Conservation (phyloP, 2,888 invertebrate genomes). For the Zaprionus obscuricornis region DNA sequence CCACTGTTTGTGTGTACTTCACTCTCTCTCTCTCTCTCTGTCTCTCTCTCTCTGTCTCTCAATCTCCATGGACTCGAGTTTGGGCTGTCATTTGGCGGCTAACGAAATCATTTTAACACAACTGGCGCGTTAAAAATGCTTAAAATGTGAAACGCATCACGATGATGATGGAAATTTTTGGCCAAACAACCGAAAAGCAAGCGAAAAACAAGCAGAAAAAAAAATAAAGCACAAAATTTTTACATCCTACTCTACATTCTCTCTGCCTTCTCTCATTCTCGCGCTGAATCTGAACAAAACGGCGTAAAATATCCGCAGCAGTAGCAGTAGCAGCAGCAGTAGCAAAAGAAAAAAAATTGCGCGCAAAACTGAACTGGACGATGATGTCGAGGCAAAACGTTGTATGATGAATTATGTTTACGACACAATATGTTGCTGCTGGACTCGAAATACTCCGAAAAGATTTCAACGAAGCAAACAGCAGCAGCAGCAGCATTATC, state of each 20-base stretch:
- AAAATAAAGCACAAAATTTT: constrained; percentile 11
- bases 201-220: constrained; percentile 15
- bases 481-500: too few relatives aligned
- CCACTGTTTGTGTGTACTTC: background rate
- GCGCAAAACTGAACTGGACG: constrained; percentile 32
- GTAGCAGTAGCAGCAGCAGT: too few relatives aligned
- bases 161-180: constrained; percentile 62
- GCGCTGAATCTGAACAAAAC: constrained; percentile 56
- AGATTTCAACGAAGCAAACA: too few relatives aligned
- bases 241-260: too few relatives aligned
- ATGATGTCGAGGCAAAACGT: constrained; percentile 39
- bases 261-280: too few relatives aligned
- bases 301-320: constrained; percentile 65
- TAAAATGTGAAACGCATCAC: constrained; percentile 71
- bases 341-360: too few relatives aligned
- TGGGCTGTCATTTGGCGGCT: constrained; percentile 74
- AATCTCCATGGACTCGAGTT: constrained; percentile 21
- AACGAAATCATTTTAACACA: constrained; percentile 80
- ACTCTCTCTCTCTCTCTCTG: background rate
- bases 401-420: constrained; percentile 79
- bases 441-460: too few relatives aligned
- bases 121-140: constrained; percentile 79
- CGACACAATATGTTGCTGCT: constrained; percentile 76
- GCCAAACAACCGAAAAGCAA: constrained; percentile 38
- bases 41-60: background rate